Evolutionary conservation across 2,113 vertebrate genomes (phyloP).

Genomic region (Uria lomvia): DNA sequence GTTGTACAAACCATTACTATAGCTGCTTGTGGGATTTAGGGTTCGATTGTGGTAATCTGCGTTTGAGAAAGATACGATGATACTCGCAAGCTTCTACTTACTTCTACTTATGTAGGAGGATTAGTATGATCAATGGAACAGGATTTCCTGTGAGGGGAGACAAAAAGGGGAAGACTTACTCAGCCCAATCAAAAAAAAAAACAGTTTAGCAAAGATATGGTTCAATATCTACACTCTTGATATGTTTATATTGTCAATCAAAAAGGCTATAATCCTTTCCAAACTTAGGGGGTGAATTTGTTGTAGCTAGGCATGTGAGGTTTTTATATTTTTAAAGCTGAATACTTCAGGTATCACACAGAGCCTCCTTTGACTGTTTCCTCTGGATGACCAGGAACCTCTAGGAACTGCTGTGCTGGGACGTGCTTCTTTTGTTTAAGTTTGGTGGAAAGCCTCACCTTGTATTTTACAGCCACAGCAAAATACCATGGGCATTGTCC

Average conservation of each 20-base stretch:
- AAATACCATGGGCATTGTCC: background rate
- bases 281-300: background rate
- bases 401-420: background rate
- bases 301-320: background rate
- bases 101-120: background rate
- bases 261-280: background rate
- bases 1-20: background rate
- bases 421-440: background rate
- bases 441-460: background rate
- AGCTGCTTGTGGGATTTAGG: background rate
- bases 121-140: background rate
- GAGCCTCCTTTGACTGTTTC: background rate
- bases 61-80: background rate
- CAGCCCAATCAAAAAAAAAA: background rate
- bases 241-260: background rate
- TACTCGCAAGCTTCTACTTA: background rate
- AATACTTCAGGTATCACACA: background rate
- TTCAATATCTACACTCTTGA: background rate
- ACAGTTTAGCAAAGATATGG: background rate
- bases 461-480: background rate
- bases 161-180: background rate
- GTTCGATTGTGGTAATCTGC: accelerated
- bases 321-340: background rate
- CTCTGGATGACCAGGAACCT: background rate
- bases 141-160: background rate